Percentiles rank a stretch among this genome's conserved stretches.
phyloP scores from a whole-genome alignment of 53 echinoderm and acorn worm genomes.

The Zoroaster sp. region DNA sequence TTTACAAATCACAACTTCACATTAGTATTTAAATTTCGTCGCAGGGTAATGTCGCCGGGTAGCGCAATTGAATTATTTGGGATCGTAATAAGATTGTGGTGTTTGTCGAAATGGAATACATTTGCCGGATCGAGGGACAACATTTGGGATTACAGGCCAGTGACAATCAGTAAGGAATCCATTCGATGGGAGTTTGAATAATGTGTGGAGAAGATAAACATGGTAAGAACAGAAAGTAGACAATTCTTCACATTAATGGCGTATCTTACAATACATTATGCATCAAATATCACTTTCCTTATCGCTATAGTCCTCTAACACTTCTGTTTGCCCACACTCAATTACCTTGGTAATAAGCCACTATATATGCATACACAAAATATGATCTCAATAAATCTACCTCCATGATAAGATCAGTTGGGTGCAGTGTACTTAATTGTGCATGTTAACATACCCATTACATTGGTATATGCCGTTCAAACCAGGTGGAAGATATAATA shows the following conservation, averaged over 20 bases:
- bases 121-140: background rate
- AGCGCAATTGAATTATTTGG: slow-evolving; percentile 5
- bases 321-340: background rate
- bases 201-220: background rate
- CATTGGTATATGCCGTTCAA: no score
- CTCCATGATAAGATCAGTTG: background rate
- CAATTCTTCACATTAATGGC: no score
- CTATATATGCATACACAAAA: background rate
- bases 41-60: background rate
- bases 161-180: background rate
- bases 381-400: background rate
- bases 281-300: no score
- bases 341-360: background rate
- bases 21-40: background rate
- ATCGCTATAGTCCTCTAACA: background rate
- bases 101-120: background rate
- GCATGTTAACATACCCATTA: no score
- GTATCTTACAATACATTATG: no score
- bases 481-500: no score
- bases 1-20: background rate
- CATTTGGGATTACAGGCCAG: background rate
- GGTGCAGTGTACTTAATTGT: background rate
- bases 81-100: background rate
- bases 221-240: no score
- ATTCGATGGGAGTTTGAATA: background rate